A percentile compares a stretch with the other conserved stretches of the same genome.
Evolutionary conservation across 2,888 invertebrate species (phyloP).

Genomic region (Strigamia crassipes): DNA sequence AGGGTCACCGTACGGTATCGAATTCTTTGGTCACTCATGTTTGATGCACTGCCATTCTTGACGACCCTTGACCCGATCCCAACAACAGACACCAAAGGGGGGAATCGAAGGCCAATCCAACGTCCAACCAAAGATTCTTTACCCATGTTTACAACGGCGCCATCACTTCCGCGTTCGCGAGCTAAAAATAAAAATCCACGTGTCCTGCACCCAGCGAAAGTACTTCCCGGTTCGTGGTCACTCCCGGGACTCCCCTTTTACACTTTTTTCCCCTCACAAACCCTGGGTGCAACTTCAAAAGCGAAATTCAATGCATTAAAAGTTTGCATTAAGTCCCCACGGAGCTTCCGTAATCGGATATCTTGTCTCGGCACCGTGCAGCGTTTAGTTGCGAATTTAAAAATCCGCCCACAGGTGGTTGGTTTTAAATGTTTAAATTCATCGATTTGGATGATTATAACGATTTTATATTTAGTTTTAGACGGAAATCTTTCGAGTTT

Average conservation of each 20-base stretch:
- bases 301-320: background rate
- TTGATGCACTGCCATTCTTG: background rate
- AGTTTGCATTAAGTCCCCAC: background rate
- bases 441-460: too few species aligned
- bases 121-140: background rate
- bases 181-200: background rate
- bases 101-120: background rate
- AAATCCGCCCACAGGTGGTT: too few species aligned
- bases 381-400: too few species aligned
- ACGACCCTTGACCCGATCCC: background rate
- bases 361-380: too few species aligned
- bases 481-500: too few species aligned
- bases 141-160: background rate
- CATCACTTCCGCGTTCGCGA: constrained; percentile 9
- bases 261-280: background rate
- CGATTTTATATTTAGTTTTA: too few species aligned
- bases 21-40: constrained; percentile 6
- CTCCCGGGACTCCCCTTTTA: background rate
- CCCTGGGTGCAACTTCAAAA: background rate
- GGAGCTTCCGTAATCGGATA: constrained; percentile 2
- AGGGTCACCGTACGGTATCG: background rate
- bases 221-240: constrained; percentile 26
- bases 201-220: background rate
- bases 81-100: background rate
- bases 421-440: too few species aligned